Percentiles rank a stretch among this genome's conserved stretches.
phyloP scores from a whole-genome alignment of 2,797 vertebrate species.

The Amblyraja radiata region DNA sequence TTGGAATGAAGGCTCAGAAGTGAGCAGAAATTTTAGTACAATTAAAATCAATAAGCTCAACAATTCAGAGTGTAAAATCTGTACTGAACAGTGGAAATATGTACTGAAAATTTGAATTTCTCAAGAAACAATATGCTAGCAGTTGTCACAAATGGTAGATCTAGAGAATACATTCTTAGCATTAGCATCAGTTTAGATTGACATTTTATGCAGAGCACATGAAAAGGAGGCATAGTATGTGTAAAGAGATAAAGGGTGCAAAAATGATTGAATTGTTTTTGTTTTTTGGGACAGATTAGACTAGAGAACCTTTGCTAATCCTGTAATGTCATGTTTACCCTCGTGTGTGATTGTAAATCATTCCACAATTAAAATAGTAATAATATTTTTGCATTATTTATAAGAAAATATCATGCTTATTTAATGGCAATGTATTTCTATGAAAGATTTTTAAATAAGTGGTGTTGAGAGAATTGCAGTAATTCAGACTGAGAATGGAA shows the following conservation, averaged over 20 bases:
- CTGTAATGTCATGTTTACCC: background rate
- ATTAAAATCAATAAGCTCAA: background rate
- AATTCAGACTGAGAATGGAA: background rate
- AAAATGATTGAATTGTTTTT: background rate
- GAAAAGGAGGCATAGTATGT: background rate
- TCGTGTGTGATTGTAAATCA: background rate
- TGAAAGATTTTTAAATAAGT: background rate
- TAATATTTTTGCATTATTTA: background rate
- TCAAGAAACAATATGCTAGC: background rate
- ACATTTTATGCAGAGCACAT: background rate
- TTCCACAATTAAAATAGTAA: background rate
- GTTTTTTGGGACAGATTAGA: background rate
- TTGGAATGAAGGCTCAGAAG: background rate
- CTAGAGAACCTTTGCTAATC: background rate
- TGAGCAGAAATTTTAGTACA: background rate
- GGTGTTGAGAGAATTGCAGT: background rate
- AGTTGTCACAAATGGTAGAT: background rate
- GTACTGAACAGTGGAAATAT: background rate
- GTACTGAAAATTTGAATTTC: background rate
- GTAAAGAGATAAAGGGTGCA: background rate
- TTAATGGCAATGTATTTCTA: background rate
- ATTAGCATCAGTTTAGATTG: background rate
- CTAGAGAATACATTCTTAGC: background rate
- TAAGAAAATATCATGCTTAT: background rate
- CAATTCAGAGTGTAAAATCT: background rate